These are phyloP conservation scores for Diplazon laetatorius DNA, from an alignment of 2,888 invertebrate species.

Conservation along the genomic window DNA sequence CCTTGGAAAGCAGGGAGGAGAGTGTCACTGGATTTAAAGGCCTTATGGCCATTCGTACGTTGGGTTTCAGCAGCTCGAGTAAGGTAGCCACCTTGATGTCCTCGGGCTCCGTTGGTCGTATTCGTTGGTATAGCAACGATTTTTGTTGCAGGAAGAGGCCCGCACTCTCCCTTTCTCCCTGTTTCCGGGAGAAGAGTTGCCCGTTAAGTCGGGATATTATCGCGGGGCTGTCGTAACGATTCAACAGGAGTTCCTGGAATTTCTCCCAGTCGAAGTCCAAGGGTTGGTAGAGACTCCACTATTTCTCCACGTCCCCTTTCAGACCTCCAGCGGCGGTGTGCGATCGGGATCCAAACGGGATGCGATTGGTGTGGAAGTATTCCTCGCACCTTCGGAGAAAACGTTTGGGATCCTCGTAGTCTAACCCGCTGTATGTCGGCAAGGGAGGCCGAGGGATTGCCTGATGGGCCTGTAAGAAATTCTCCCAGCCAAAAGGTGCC, in stretches of 20 bases:
- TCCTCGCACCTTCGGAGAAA: not conserved
- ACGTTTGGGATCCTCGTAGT: conserved; percentile 13
- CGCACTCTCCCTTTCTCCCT: not conserved
- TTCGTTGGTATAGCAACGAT: not conserved
- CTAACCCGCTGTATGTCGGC: not conserved
- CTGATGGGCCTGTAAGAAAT: not conserved
- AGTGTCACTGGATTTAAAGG: not conserved
- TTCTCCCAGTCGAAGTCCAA: not conserved
- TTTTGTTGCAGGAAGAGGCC: not conserved
- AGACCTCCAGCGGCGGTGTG: not conserved
- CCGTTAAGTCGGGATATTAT: not conserved
- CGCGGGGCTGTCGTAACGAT: not conserved
- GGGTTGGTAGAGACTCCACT: not conserved
- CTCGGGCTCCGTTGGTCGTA: not conserved
- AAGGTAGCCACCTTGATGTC: not conserved
- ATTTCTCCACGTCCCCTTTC: not conserved
- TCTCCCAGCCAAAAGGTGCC: not conserved
- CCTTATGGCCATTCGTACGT: not conserved
- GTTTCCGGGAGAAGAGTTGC: not conserved
- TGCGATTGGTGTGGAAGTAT: not conserved
- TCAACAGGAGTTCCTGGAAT: not conserved
- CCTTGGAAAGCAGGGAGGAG: not conserved
- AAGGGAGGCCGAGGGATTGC: not conserved
- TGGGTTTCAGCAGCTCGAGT: not conserved
- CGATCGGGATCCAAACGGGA: not conserved